Base-by-base conservation (phyloP, 1,140 invertebrate species). In the Oncopeltus fasciatus region DNA sequence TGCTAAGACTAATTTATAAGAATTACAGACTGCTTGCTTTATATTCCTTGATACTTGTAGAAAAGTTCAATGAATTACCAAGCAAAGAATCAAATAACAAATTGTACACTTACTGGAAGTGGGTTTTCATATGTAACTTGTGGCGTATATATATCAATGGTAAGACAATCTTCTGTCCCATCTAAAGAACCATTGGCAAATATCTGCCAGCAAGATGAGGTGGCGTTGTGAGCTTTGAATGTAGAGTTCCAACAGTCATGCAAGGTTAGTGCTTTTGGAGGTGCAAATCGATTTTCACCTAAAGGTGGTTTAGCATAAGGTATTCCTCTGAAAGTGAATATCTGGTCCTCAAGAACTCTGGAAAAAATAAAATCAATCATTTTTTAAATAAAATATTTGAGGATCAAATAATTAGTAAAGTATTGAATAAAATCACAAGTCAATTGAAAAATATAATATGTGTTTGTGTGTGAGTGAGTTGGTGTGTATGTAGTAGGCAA, bases 231-330 rank as follows among this genome's bases (percentile, higher is more conserved):
- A 2, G 83, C 83, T 61, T 79, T 68, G 20, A 83, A 78, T 0
- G 84, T 90, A 18, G 79, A 85, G 66, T 86, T 86, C 89, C 89
- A 92, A 70, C 90, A 93, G 59, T 85, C 75, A 20, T 84, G 79
- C 44, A 92, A 75, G 18, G 77, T 74, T 31, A 81, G 74, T n/a
- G 92, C 84, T 60, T 88, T 78, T 0, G 92, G 93, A 44, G 90
- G 89, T 68, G 90, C 90, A 70, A 95, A 96, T 67, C 91, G 82
- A 58, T 74, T 38, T 5, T 84, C 83, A 57, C 90, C 87, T 2
- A 85, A 84, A 2, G 92, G 93, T n/a, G 93, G 87, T n/a, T 90
- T 89, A 1, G 93, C 95, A 73, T 97, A 98, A 0, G 92, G 93
- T 49, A 96, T 88, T 0, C 94, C 95, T 9, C 95, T 78, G 73